These are phyloP conservation scores for Silurus asotus DNA, from an alignment of 2,113 vertebrate species.

Conservation along the genomic window DNA sequence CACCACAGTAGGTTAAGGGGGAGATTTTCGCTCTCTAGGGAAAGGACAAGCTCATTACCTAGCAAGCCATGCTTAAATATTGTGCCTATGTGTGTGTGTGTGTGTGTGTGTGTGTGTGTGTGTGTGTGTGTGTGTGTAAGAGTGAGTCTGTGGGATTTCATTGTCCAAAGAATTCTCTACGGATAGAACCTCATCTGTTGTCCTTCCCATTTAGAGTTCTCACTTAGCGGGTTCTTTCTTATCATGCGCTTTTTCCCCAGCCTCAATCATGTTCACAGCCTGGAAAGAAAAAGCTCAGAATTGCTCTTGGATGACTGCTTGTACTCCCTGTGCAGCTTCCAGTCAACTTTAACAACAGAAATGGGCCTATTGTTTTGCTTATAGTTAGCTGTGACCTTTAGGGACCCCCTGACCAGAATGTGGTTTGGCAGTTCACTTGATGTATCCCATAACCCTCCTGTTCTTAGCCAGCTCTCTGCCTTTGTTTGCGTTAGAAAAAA, in stretches of 20 bases:
- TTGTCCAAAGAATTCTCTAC: neutral
- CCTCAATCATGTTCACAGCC: constrained; percentile 15
- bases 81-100: constrained; percentile 8
- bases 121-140: neutral
- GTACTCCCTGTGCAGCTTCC: constrained; percentile 9
- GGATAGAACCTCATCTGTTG: neutral
- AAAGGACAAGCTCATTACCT: constrained; percentile 42
- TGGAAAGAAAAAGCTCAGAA: neutral
- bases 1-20: constrained; percentile 13
- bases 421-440: constrained; percentile 25
- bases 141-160: neutral
- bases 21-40: constrained; percentile 9
- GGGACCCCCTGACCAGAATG: constrained; percentile 34
- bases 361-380: constrained; percentile 40
- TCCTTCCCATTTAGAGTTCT: constrained; percentile 2
- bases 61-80: constrained; percentile 26
- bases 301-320: constrained; percentile 28
- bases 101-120: constrained; percentile 14
- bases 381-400: constrained; percentile 17
- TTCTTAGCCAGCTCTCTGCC: constrained; percentile 16
- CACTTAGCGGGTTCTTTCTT: neutral
- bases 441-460: constrained; percentile 16
- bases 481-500: constrained; percentile 33
- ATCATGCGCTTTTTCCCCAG: neutral
- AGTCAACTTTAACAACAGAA: constrained; percentile 23